Evolutionary conservation across 2,797 vertebrate genomes (phyloP).

Genomic region (Poecilia picta): DNA sequence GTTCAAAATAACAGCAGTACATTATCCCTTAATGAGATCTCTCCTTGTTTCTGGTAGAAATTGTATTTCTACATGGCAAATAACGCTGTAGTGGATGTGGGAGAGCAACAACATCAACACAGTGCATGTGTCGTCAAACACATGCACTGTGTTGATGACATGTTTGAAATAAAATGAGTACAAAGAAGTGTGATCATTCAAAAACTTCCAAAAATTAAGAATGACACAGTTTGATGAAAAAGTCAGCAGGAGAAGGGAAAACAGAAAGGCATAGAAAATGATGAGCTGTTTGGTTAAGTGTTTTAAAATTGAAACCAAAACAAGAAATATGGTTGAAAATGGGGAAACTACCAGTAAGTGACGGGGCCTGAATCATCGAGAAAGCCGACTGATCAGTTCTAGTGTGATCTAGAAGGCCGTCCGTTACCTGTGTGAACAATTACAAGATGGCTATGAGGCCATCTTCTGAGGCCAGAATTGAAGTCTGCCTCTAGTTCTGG

Average conservation of each 20-base stretch:
- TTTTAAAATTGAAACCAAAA: background rate
- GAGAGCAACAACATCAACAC: background rate
- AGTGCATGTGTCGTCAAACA: too few relatives aligned
- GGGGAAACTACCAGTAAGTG: background rate
- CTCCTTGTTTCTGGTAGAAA: background rate
- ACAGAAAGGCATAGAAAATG: background rate
- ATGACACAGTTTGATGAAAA: background rate
- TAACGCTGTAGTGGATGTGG: background rate
- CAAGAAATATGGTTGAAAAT: background rate
- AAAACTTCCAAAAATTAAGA: background rate
- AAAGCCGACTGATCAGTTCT: background rate
- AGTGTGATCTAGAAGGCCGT: background rate
- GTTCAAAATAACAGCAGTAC: constrained; percentile 3
- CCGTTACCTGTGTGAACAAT: background rate
- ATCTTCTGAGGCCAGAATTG: background rate
- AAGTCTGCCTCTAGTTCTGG: too few relatives aligned
- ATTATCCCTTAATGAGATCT: background rate
- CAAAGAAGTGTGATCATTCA: background rate
- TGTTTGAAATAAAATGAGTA: background rate
- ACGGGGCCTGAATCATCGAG: too few relatives aligned
- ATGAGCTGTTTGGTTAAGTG: background rate
- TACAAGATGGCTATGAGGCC: background rate
- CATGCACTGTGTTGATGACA: background rate
- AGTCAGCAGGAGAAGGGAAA: background rate
- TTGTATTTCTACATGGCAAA: background rate